Conservation (phyloP, 2,113 vertebrate species). For the Spea multiplicata region DNA sequence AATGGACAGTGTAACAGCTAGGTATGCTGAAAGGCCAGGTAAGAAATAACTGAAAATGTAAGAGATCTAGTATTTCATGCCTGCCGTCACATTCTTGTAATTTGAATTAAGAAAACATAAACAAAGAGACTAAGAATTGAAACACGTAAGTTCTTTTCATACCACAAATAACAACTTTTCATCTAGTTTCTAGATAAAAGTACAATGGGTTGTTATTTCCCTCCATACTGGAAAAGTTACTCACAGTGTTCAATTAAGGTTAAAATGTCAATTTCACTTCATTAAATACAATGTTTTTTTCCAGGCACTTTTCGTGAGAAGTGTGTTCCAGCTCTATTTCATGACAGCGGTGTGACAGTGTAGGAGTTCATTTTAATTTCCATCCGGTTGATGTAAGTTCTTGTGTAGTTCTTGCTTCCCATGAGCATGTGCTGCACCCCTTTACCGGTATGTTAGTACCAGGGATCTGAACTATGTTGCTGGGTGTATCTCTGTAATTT, state of each 20-base stretch:
- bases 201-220: too few relatives aligned
- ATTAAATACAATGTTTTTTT: background rate
- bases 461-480: constrained; percentile 79
- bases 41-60: too few relatives aligned
- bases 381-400: background rate
- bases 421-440: background rate
- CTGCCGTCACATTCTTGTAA: too few relatives aligned
- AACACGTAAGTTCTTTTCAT: too few relatives aligned
- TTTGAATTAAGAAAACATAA: too few relatives aligned
- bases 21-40: too few relatives aligned
- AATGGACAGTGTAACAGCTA: too few relatives aligned
- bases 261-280: background rate
- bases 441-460: constrained; percentile 61
- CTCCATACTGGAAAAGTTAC: too few relatives aligned
- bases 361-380: background rate
- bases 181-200: too few relatives aligned
- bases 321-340: background rate
- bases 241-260: background rate
- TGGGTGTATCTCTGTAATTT: constrained; percentile 82
- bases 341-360: background rate
- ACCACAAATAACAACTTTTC: too few relatives aligned
- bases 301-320: background rate
- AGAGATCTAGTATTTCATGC: too few relatives aligned
- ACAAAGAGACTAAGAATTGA: too few relatives aligned
- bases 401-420: background rate